Percentiles rank a stretch among this genome's conserved stretches.
Evolutionary conservation across 2,797 vertebrate genomes (phyloP).

Genomic region (Megaceryle alcyon): DNA sequence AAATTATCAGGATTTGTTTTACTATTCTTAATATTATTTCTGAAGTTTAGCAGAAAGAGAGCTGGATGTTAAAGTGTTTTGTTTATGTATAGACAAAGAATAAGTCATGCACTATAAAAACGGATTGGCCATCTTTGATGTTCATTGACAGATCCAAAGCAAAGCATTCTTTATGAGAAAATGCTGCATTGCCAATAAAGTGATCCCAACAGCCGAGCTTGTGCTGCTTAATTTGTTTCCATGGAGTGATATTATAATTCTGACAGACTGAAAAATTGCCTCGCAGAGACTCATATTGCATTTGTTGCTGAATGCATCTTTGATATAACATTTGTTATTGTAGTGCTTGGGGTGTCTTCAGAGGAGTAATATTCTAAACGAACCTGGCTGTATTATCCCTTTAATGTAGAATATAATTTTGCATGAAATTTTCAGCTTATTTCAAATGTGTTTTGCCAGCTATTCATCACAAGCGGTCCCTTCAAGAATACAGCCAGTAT

Average conservation of each 20-base stretch:
- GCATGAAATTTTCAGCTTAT: conserved; percentile 25
- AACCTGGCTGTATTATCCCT: conserved; percentile 47
- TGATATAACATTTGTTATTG: conserved; percentile 54
- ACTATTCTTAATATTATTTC: neutral
- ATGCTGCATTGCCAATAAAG: conserved; percentile 50
- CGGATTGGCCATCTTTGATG: neutral
- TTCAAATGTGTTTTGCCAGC: conserved; percentile 10
- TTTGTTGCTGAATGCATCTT: conserved; percentile 47
- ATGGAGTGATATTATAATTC: conserved; percentile 51
- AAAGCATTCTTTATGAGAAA: conserved; percentile 30
- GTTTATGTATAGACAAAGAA: conserved; percentile 11
- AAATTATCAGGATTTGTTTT: neutral
- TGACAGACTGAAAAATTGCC: conserved; percentile 67
- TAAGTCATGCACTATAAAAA: neutral
- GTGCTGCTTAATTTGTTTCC: conserved; percentile 70
- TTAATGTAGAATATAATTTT: neutral
- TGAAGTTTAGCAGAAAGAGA: neutral
- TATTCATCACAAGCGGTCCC: neutral
- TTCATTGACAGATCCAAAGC: conserved; percentile 8
- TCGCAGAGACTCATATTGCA: conserved; percentile 42
- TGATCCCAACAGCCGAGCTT: conserved; percentile 19
- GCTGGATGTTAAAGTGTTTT: neutral
- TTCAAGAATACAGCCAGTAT: neutral
- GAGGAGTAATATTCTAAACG: conserved; percentile 65
- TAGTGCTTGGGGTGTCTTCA: conserved; percentile 41